Evolutionary conservation across 2,797 vertebrate genomes (phyloP).

Genomic region (Notamacropus eugenii): DNA sequence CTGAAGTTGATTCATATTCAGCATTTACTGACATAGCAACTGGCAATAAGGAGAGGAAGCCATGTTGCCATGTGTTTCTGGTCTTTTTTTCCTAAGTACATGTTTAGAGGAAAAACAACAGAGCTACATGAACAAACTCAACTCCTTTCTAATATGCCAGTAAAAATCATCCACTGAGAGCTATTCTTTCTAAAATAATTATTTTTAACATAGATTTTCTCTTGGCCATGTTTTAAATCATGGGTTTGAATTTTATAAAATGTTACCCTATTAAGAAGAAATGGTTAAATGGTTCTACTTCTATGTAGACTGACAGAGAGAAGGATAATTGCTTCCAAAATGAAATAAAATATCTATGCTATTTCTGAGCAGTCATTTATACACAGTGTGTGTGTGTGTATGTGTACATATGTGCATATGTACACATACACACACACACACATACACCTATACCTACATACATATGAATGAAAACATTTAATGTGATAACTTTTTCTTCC

Average conservation of each 20-base stretch:
- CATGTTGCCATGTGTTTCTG: background rate
- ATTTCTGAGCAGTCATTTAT: background rate
- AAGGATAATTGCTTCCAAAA: constrained; percentile 49
- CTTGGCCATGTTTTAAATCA: constrained; percentile 11
- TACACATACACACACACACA: background rate
- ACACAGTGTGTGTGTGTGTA: background rate
- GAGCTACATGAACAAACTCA: background rate
- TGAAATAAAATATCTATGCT: background rate
- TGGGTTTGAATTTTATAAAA: constrained; percentile 44
- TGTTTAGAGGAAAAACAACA: constrained; percentile 10
- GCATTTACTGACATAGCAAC: background rate
- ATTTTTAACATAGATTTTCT: constrained; percentile 53
- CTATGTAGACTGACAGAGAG: constrained; percentile 44
- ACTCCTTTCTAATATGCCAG: constrained; percentile 26
- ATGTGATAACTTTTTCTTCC: background rate
- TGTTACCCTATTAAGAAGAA: constrained; percentile 50
- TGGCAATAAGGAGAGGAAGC: constrained; percentile 7
- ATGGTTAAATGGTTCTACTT: constrained; percentile 47
- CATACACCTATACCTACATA: background rate
- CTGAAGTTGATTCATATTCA: constrained; percentile 11
- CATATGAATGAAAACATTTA: background rate
- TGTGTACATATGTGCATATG: background rate
- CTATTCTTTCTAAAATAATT: constrained; percentile 42
- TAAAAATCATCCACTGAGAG: constrained; percentile 44
- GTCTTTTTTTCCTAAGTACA: constrained; percentile 57